These are phyloP conservation scores for Lates japonicus DNA, from an alignment of 2,797 vertebrate genomes.

Conservation along the genomic window DNA sequence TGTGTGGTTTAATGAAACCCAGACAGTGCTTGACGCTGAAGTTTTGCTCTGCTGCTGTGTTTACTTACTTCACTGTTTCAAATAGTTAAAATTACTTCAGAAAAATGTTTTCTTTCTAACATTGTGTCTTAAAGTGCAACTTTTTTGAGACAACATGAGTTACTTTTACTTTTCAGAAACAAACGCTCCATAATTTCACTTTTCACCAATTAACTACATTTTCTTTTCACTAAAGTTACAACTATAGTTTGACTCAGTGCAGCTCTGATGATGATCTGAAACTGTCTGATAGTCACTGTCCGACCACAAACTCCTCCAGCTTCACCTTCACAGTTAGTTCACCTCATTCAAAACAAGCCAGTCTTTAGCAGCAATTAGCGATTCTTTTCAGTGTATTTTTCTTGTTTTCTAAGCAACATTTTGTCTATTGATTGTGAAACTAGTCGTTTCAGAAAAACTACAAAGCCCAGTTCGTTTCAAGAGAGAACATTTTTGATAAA, in stretches of 20 bases:
- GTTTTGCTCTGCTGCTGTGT: constrained; percentile 5
- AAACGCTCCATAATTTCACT: neutral
- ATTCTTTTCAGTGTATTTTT: neutral
- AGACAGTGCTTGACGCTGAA: neutral
- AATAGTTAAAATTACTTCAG: neutral
- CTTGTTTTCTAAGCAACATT: neutral
- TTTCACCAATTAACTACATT: neutral
- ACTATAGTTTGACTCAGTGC: neutral
- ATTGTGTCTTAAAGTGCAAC: accelerated
- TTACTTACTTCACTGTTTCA: constrained; percentile 2
- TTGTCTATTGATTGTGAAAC: neutral
- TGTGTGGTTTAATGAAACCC: constrained; percentile 24
- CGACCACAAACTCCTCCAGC: neutral
- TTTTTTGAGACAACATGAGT: neutral
- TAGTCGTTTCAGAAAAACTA: too few species aligned
- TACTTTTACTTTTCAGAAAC: neutral
- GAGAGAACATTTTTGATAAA: too few species aligned
- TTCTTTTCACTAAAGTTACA: neutral
- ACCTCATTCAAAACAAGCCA: neutral
- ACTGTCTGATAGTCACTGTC: neutral
- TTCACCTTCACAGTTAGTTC: neutral
- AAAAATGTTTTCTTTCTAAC: neutral
- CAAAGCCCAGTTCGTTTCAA: too few species aligned
- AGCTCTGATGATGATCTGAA: neutral
- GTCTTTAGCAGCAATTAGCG: neutral